Evolutionary conservation across 1,140 invertebrate genomes (phyloP).

Genomic region (Hyposmocoma kahamanoa): DNA sequence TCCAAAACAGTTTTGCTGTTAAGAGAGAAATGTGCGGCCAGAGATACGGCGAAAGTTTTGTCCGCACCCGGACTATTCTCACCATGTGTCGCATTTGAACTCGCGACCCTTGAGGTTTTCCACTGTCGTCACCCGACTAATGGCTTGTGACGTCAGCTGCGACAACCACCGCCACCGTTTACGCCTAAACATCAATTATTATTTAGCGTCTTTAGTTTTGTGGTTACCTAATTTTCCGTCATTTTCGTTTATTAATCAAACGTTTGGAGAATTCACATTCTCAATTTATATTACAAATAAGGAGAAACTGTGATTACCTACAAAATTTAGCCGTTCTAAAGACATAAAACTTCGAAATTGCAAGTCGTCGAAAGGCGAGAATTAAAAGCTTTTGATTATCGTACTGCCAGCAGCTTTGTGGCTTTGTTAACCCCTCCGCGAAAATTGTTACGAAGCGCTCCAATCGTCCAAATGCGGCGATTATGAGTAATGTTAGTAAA

Average conservation of each 20-base stretch:
- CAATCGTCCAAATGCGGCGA: slow-evolving; percentile 14
- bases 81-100: slow-evolving; percentile 35
- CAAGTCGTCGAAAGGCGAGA: slow-evolving; percentile 5
- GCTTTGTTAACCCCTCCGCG: slow-evolving; percentile 22
- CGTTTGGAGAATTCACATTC: too few species aligned
- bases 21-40: slow-evolving; percentile 41
- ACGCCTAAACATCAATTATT: neutral
- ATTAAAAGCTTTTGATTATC: slow-evolving; percentile 39
- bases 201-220: neutral
- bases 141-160: slow-evolving; percentile 34
- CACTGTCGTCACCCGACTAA: slow-evolving; percentile 34
- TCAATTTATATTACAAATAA: too few species aligned
- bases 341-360: neutral
- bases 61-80: slow-evolving; percentile 33
- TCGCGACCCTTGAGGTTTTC: slow-evolving; percentile 46
- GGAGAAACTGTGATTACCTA: too few species aligned
- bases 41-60: slow-evolving; percentile 35
- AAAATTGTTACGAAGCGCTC: slow-evolving; percentile 23
- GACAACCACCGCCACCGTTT: neutral
- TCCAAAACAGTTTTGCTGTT: slow-evolving; percentile 33
- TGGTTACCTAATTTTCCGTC: too few species aligned
- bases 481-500: slow-evolving; percentile 25
- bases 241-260: too few species aligned
- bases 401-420: slow-evolving; percentile 19
- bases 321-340: too few species aligned